Base-by-base conservation (phyloP, 2,888 invertebrate genomes). In the Ichneumoninae sp. region DNA sequence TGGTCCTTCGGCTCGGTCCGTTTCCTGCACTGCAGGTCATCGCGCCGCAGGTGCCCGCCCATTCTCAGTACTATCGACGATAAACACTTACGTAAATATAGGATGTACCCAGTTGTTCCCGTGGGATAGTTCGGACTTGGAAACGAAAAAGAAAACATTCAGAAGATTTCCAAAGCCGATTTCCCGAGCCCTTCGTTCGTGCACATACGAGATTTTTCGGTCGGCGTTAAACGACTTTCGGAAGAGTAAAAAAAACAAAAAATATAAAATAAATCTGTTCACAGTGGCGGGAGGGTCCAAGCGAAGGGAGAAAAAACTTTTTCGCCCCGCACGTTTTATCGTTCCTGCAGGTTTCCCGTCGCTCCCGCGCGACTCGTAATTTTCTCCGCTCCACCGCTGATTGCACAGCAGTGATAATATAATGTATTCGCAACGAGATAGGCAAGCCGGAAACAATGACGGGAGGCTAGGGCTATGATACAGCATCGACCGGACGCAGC, bases 401-500 rank as follows among this genome's bases (percentile, higher is more conserved):
- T n/a, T 50, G 47, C 33, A 30, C 47, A 52, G 22, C 47, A 16
- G 19, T 33, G 52, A 62, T 75, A 50, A 62, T 60, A 60, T 72
- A 60, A 66, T 62, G 47, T 72, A 60, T 77, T 77, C 40, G 36
- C 69, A 78, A 80, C 47, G 69, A 54, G 65, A 76, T 44, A 77
- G 30, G 40, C 74, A 8, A 66, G 47, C 75, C 77, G 84, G 84
- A 84, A 84, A 84, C 74, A 84, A 70, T 75, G 78, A 68, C 40
- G 50, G 66, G 54, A 52, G 80, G 26, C 72, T 57, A 70, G 57
- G 69, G 44, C 69, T 72, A 69, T 69, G 81, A 84, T 81, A 80
- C 78, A 66, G 76, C 47, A 75, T 83, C 77, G 82, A 88, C 86
- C 88, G 87, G 86, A 85, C 83, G 85, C 82, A 65, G 79, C 79